Conservation (phyloP, 1,140 invertebrate genomes). For the Drosophila persimilis region DNA sequence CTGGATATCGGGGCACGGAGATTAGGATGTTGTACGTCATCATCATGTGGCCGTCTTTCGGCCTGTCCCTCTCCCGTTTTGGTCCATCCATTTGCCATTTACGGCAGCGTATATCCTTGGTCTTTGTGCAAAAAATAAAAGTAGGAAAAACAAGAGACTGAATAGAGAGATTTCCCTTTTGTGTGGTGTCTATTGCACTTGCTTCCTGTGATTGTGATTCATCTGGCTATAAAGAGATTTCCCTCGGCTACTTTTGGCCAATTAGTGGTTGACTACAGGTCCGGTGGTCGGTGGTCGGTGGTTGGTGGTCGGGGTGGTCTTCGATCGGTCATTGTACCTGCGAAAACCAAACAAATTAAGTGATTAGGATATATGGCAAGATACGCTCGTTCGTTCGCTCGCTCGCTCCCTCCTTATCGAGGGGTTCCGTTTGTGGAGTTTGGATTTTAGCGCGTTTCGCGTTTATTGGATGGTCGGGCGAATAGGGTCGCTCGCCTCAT, state of each 20-base stretch:
- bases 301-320: constrained; percentile 29
- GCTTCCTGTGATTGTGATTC: constrained; percentile 68
- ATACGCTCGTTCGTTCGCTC: constrained; percentile 4
- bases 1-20: constrained; percentile 19
- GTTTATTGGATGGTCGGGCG: constrained; percentile 44
- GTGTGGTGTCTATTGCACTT: constrained; percentile 33
- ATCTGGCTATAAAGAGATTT: constrained; percentile 74
- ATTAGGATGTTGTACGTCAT: constrained; percentile 57
- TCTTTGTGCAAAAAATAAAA: constrained; percentile 47
- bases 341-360: constrained; percentile 71
- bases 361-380: constrained; percentile 62
- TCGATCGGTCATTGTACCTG: constrained; percentile 29
- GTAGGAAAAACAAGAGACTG: constrained; percentile 9
- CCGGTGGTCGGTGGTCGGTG: constrained; percentile 49
- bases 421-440: constrained; percentile 8
- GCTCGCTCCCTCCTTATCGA: constrained; percentile 55
- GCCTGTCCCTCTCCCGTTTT: constrained; percentile 12
- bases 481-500: constrained; percentile 17
- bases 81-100: constrained; percentile 44
- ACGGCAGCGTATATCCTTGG: constrained; percentile 68
- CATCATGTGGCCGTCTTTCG: constrained; percentile 33
- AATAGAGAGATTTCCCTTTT: constrained; percentile 48
- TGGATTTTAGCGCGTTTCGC: constrained; percentile 61
- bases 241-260: constrained; percentile 31
- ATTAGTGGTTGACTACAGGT: constrained; percentile 65